Evolutionary conservation across 2,888 invertebrate species (phyloP).

Genomic region (Nephrotoma appendiculata): DNA sequence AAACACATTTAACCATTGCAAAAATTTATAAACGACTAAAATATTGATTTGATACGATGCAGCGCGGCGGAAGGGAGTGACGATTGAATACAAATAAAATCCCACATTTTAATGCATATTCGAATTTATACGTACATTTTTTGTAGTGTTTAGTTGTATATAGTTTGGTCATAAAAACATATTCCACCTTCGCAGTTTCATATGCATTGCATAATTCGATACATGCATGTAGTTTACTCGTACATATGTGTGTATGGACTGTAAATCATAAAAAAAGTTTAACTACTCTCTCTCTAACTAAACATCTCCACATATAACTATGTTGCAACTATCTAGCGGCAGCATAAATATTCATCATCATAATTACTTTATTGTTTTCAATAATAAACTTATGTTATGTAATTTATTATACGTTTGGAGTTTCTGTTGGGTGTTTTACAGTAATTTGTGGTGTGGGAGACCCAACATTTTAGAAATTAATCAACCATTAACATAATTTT

Average conservation of each 20-base stretch:
- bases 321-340: neutral
- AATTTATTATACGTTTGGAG: neutral
- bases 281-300: neutral
- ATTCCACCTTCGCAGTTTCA: neutral
- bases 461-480: neutral
- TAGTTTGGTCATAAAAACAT: neutral
- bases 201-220: neutral
- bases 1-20: neutral
- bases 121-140: neutral
- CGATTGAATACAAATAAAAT: neutral
- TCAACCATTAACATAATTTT: neutral
- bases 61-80: neutral
- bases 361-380: neutral
- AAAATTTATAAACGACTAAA: neutral
- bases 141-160: neutral
- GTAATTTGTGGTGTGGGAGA: neutral
- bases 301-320: neutral
- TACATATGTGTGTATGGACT: neutral
- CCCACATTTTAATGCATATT: neutral
- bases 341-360: neutral
- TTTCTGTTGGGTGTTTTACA: neutral
- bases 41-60: neutral
- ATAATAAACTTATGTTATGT: neutral
- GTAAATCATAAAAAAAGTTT: neutral
- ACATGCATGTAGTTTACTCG: neutral